Conservation (phyloP, 2,888 invertebrate species). For the Ophion costatus region DNA sequence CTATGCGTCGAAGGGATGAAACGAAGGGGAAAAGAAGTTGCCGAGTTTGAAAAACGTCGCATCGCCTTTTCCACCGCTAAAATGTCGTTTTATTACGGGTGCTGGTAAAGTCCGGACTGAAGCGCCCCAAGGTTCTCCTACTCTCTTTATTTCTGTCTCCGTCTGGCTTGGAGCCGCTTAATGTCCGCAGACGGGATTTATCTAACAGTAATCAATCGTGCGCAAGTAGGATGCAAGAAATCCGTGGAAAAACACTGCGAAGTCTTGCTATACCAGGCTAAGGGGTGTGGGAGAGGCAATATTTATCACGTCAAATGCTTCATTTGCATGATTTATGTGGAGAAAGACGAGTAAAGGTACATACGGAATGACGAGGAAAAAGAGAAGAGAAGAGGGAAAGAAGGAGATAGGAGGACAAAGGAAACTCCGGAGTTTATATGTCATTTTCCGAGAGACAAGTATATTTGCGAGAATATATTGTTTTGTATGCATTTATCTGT, state of each 20-base stretch:
- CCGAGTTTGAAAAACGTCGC: slow-evolving; percentile 78
- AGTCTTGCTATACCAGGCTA: slow-evolving; percentile 58
- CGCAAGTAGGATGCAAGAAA: slow-evolving; percentile 64
- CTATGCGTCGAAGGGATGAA: slow-evolving; percentile 27
- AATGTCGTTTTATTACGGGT: slow-evolving; percentile 80
- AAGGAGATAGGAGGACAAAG: not conserved
- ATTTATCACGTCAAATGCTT: slow-evolving; percentile 82
- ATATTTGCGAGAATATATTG: slow-evolving; percentile 40
- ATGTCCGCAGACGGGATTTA: slow-evolving; percentile 81
- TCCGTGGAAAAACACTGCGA: slow-evolving; percentile 59
- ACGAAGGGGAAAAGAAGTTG: slow-evolving; percentile 68
- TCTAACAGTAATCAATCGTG: slow-evolving; percentile 81
- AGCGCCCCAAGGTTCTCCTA: slow-evolving; percentile 54
- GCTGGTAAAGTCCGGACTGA: slow-evolving; percentile 73
- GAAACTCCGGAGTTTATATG: not conserved
- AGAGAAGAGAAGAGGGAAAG: not conserved
- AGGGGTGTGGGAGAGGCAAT: slow-evolving; percentile 72
- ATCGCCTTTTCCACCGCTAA: slow-evolving; percentile 75
- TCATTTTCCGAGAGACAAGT: slow-evolving; percentile 21
- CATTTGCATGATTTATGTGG: slow-evolving; percentile 81
- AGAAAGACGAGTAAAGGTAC: slow-evolving; percentile 36
- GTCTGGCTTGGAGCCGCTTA: slow-evolving; percentile 72
- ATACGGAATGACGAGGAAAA: slow-evolving; percentile 24
- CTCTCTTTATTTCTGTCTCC: slow-evolving; percentile 34
- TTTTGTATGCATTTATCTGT: slow-evolving; percentile 38